Evolutionary conservation across 2,113 vertebrate species (phyloP).

Genomic region (Notechis scutatus): DNA sequence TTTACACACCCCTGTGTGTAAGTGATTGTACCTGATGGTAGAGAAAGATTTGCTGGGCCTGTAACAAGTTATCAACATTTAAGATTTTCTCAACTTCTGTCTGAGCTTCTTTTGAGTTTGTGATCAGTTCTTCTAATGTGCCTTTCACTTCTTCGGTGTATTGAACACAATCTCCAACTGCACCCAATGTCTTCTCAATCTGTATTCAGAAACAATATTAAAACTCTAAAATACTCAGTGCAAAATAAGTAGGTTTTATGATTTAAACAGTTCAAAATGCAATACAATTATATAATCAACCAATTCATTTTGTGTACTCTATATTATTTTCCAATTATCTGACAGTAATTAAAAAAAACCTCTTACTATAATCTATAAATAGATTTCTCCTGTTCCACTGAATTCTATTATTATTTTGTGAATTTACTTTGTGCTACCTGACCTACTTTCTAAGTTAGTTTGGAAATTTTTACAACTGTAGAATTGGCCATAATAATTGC

Average conservation of each 20-base stretch:
- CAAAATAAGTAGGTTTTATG: background rate
- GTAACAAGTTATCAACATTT: conserved; percentile 78
- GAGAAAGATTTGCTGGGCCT: conserved; percentile 85
- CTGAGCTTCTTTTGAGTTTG: conserved; percentile 75
- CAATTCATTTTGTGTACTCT: background rate
- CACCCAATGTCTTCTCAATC: conserved; percentile 76
- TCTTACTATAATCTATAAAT: background rate
- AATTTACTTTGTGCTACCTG: background rate
- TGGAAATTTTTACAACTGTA: background rate
- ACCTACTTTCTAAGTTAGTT: background rate
- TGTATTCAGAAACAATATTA: conserved; percentile 60
- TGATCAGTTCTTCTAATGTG: conserved; percentile 80
- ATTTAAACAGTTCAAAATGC: background rate
- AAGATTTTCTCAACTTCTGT: conserved; percentile 78
- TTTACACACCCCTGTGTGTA: no score
- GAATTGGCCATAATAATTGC: background rate
- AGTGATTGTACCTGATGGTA: conserved; percentile 80
- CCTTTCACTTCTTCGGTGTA: conserved; percentile 78
- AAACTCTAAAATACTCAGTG: background rate
- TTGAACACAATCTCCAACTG: conserved; percentile 77
- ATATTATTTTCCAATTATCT: background rate
- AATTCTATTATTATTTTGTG: background rate
- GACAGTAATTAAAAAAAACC: background rate
- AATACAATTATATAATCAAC: background rate
- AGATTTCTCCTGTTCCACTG: background rate